phyloP scores from a whole-genome alignment of 1,140 invertebrate genomes.

The Idris sp. region DNA sequence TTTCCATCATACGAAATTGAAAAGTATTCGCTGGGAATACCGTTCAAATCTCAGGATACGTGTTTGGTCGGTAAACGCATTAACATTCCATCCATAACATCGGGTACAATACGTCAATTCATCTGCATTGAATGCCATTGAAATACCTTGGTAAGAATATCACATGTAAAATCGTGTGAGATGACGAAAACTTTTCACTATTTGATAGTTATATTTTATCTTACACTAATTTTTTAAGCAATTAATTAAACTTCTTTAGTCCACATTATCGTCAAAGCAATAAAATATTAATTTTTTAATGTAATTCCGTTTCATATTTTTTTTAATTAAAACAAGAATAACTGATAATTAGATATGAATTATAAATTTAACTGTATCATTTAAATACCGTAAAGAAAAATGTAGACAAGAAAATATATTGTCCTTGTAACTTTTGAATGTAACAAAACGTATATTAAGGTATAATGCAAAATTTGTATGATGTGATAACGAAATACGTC shows the following conservation, averaged over 20 bases:
- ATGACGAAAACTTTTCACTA: constrained; percentile 18
- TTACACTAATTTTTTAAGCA: no score
- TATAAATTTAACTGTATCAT: no score
- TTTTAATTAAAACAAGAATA: no score
- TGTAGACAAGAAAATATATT: no score
- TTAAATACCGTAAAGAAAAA: no score
- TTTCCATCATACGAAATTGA: constrained; percentile 58
- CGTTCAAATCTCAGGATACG: constrained; percentile 60
- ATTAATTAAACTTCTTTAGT: no score
- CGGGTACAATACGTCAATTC: constrained; percentile 62
- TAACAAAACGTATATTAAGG: constrained; percentile 7
- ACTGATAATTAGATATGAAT: no score
- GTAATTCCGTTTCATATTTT: no score
- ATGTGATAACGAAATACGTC: constrained; percentile 5
- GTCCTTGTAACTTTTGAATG: no score
- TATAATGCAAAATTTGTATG: constrained; percentile 20
- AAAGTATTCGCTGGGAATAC: constrained; percentile 58
- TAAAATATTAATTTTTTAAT: no score
- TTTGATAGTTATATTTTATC: constrained; percentile 33
- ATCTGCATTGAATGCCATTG: constrained; percentile 61
- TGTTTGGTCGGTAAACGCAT: constrained; percentile 62
- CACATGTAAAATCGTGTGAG: constrained; percentile 44
- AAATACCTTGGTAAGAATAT: constrained; percentile 57
- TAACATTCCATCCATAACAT: constrained; percentile 64
- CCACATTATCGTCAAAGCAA: no score